phyloP scores from a whole-genome alignment of 2,797 vertebrate genomes.

The Apodemus agrarius region DNA sequence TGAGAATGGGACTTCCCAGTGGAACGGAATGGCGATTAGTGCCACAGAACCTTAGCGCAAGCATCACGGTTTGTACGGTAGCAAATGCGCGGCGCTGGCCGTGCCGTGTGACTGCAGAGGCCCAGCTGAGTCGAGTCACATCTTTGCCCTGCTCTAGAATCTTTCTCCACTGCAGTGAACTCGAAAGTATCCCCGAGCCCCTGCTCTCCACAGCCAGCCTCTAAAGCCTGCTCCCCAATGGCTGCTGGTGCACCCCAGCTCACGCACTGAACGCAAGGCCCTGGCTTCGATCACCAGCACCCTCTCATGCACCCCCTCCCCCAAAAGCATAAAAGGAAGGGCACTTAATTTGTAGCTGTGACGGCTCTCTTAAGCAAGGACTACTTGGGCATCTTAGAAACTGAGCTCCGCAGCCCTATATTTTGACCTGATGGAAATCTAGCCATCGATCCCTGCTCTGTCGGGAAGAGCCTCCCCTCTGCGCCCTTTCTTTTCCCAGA shows the following conservation, averaged over 20 bases:
- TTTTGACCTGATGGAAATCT: not conserved
- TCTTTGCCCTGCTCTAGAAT: not conserved
- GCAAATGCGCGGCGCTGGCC: not conserved
- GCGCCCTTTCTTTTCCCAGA: not conserved
- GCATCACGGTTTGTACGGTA: too few relatives aligned
- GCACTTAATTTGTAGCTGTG: not conserved
- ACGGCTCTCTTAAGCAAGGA: not conserved
- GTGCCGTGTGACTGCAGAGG: not conserved
- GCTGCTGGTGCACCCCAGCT: too few relatives aligned
- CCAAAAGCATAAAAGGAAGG: not conserved
- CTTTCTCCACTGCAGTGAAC: not conserved
- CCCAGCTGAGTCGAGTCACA: not conserved
- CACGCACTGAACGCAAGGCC: not conserved
- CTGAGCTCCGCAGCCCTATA: not conserved
- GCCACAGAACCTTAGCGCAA: too few relatives aligned
- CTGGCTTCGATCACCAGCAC: not conserved
- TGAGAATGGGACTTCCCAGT: not conserved
- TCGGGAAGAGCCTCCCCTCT: not conserved
- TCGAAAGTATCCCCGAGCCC: not conserved
- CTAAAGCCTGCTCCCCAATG: not conserved
- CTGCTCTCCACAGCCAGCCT: not conserved
- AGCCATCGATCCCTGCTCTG: not conserved
- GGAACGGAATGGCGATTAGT: fast-evolving
- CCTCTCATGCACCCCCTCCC: not conserved
- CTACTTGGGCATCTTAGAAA: not conserved